Conservation (phyloP, 2,888 invertebrate species). For the Pristionchus entomophagus region DNA sequence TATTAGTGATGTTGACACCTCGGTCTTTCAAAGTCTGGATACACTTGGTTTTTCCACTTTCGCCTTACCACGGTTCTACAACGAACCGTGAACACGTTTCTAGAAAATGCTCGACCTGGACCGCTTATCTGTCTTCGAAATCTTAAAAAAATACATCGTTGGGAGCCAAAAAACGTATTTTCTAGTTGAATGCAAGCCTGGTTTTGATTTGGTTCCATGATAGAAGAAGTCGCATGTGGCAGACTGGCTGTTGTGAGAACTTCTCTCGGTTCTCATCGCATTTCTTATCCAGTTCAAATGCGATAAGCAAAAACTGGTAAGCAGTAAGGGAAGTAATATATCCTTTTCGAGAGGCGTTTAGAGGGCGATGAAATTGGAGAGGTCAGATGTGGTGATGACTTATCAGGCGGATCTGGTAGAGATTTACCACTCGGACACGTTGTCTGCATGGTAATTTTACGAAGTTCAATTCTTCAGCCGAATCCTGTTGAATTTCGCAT, state of each 20-base stretch:
- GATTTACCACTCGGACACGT: too few species aligned
- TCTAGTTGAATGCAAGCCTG: neutral
- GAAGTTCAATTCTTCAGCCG: too few species aligned
- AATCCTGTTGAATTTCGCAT: neutral
- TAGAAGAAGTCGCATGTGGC: neutral
- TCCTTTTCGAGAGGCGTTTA: neutral
- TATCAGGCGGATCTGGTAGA: neutral
- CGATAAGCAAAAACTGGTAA: neutral
- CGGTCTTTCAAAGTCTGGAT: neutral
- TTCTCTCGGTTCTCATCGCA: neutral
- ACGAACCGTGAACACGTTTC: neutral
- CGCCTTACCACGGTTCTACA: neutral
- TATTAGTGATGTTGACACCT: neutral
- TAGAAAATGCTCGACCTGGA: neutral
- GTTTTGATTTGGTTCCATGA: neutral
- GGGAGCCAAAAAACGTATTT: neutral
- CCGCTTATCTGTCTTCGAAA: neutral
- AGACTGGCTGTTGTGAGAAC: neutral
- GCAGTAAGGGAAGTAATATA: slow-evolving; percentile 7
- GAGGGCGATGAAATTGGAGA: neutral
- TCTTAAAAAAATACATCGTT: neutral
- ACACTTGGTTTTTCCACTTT: neutral
- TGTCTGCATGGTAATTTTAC: too few species aligned
- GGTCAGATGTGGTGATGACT: neutral
- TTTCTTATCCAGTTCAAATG: neutral